phyloP scores from a whole-genome alignment of 2,888 invertebrate species.

The Pandemis cinnamomeana region DNA sequence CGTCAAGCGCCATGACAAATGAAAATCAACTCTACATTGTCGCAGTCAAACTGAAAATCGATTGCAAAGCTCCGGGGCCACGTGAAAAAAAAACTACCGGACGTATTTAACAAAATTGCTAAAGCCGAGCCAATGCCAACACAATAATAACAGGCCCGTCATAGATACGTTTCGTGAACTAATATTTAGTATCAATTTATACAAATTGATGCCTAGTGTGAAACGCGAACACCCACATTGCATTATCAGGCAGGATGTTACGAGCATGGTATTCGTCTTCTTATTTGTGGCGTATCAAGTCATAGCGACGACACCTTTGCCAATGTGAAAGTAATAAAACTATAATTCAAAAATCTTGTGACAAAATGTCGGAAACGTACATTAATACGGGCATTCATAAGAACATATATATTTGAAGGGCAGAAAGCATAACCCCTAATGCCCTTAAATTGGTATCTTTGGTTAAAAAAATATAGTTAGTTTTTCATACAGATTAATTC shows the following conservation, averaged over 20 bases:
- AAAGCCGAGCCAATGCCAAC: constrained; percentile 8
- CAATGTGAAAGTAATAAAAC: too few relatives aligned
- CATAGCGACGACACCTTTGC: too few relatives aligned
- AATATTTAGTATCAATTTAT: not conserved
- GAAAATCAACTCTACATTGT: not conserved
- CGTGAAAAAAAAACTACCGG: constrained; percentile 9
- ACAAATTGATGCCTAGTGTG: not conserved
- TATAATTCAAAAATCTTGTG: too few relatives aligned
- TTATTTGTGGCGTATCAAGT: too few relatives aligned
- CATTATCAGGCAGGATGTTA: not conserved
- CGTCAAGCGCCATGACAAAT: not conserved
- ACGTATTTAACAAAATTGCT: constrained; percentile 21
- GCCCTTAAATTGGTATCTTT: too few relatives aligned
- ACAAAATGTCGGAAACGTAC: too few relatives aligned
- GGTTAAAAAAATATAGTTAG: too few relatives aligned
- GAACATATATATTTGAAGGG: too few relatives aligned
- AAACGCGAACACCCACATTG: not conserved
- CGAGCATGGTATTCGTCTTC: not conserved
- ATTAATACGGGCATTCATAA: too few relatives aligned
- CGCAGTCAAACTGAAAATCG: not conserved
- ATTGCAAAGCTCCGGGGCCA: not conserved
- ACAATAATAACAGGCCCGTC: not conserved
- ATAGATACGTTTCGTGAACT: not conserved
- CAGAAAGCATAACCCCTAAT: too few relatives aligned
- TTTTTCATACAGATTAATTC: too few relatives aligned